Evolutionary conservation across 53 echinoderm and acorn worm genomes (phyloP).

Genomic region (Crossaster papposus): DNA sequence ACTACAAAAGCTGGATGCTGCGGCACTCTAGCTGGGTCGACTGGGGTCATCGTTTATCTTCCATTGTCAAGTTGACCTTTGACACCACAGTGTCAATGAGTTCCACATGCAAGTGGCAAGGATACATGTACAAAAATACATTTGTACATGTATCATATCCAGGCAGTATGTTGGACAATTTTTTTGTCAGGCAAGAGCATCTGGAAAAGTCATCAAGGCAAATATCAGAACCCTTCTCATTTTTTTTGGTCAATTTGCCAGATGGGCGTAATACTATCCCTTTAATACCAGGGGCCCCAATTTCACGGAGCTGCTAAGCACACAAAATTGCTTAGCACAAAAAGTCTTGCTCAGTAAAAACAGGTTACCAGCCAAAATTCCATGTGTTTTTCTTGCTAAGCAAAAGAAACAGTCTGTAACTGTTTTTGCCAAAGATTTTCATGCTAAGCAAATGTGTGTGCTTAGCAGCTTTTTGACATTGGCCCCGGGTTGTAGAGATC

Average conservation of each 20-base stretch:
- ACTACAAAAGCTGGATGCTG: constrained; percentile 30
- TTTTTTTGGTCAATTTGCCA: too few species aligned
- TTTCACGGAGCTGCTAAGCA: background rate
- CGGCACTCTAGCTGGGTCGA: constrained; percentile 26
- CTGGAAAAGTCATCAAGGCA: too few species aligned
- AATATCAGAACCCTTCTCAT: too few species aligned
- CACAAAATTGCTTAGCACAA: background rate
- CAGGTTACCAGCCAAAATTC: too few species aligned
- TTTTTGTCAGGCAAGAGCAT: too few species aligned
- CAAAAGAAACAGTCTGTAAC: too few species aligned
- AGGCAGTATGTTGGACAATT: too few species aligned
- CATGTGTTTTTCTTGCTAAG: too few species aligned
- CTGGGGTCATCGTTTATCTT: constrained; percentile 48
- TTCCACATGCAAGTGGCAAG: constrained; percentile 35
- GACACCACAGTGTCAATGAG: constrained; percentile 44
- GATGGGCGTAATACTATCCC: background rate
- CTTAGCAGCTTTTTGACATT: too few species aligned
- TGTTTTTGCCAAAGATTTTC: too few species aligned
- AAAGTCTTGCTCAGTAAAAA: too few species aligned
- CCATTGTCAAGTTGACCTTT: constrained; percentile 55
- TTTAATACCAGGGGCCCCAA: background rate
- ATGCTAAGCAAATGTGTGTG: background rate
- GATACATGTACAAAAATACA: background rate
- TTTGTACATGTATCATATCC: background rate
- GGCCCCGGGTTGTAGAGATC: too few species aligned